These are phyloP conservation scores for Calliopum simillimum DNA, from an alignment of 2,888 invertebrate genomes.

Conservation along the genomic window DNA sequence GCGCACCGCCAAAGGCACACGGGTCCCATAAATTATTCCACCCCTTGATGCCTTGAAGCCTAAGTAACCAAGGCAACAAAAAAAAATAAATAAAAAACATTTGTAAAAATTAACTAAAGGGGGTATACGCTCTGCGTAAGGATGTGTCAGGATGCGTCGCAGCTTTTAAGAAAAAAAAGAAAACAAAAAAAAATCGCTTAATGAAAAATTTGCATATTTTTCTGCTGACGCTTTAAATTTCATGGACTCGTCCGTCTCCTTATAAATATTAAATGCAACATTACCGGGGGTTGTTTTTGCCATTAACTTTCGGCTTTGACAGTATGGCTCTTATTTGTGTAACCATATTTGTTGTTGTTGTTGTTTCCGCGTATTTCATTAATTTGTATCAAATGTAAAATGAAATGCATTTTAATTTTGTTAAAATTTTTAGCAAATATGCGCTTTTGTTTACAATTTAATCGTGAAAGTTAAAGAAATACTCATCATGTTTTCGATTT, in stretches of 20 bases:
- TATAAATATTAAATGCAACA: constrained; percentile 4
- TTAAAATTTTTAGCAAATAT: constrained; percentile 13
- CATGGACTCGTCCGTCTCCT: not conserved
- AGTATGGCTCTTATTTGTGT: too few species aligned
- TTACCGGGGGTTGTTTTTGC: constrained; percentile 19
- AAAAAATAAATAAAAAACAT: not conserved
- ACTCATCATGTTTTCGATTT: not conserved
- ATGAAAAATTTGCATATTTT: constrained; percentile 26
- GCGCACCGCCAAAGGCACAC: constrained; percentile 23
- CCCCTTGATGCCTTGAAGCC: constrained; percentile 20
- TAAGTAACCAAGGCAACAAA: not conserved
- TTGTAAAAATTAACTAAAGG: constrained; percentile 35
- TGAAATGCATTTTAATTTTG: constrained; percentile 19
- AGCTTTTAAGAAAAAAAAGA: constrained; percentile 6
- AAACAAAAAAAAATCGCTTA: constrained; percentile 23
- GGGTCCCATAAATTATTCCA: constrained; percentile 31
- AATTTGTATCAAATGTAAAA: not conserved
- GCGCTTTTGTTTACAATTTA: not conserved
- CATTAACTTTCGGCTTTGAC: not conserved
- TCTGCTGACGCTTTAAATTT: constrained; percentile 10
- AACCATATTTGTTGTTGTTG: not conserved
- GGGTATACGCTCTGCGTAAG: constrained; percentile 19
- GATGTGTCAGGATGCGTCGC: constrained; percentile 19
- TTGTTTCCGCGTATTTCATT: not conserved
- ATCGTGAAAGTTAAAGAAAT: not conserved